Base-by-base conservation (phyloP, 2,888 invertebrate species). In the Oegoconia quadripuncta region DNA sequence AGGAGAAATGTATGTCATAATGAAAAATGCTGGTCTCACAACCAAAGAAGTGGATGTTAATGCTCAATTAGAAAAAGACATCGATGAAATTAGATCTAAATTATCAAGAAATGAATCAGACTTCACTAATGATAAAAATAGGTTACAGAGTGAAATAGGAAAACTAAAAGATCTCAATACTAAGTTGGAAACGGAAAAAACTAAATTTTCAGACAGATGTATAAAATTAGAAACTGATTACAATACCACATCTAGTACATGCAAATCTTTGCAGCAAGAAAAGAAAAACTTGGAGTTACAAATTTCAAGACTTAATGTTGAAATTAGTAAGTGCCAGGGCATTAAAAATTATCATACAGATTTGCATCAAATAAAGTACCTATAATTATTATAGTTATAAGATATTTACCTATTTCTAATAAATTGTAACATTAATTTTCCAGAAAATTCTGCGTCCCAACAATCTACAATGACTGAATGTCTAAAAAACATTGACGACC, bases 321-420 rank as follows among this genome's bases (percentile, higher is more conserved):
- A 92, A 55, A 80, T 91, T 48, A 90, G 91, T 91, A 76, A 79
- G 83, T 79, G n/a, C n/a, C n/a, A n/a, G n/a, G n/a, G n/a, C n/a
- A 43, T 29, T 22, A 11, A 4, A 8, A 22, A 8, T 26, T 26
- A 26, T 26, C n/a, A 3, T 26, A 26, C 9, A 5, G 3, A 18
- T 18, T 18, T 3, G 9, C 7, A 22, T 22, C 22, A 22, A 22
- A 7, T 9, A 2, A 22, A 3, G 22, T 22, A 7, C 22, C 22
- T 2, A 22, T n/a, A n/a, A n/a, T n/a, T n/a, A n/a, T n/a, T n/a
- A n/a, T n/a, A n/a, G n/a, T n/a, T n/a, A n/a, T n/a, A n/a, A n/a
- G n/a, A n/a, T n/a, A n/a, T n/a, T n/a, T n/a, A n/a, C n/a, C 20
- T 20, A 4, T 20, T 7, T 6, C 7, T 7, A 23, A 23, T n/a